A percentile compares a stretch with the other conserved stretches of the same genome.
Evolutionary conservation across 2,888 invertebrate genomes (phyloP).

Genomic region (Nebria salina): DNA sequence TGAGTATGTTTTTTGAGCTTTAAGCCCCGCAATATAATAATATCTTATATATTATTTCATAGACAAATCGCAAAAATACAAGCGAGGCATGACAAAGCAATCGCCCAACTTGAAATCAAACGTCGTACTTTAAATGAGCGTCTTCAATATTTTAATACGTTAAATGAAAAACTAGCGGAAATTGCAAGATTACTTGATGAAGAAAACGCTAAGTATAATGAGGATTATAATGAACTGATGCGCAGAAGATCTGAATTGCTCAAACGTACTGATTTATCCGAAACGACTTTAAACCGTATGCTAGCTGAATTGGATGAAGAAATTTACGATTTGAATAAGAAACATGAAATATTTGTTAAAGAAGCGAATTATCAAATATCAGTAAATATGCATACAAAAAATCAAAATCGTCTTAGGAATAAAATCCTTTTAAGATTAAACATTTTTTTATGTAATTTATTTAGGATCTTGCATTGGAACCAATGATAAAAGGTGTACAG

Average conservation of each 20-base stretch:
- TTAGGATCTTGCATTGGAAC: not conserved
- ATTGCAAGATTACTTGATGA: slow-evolving; percentile 50
- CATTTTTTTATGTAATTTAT: not conserved
- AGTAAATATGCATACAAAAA: slow-evolving; percentile 7
- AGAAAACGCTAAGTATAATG: slow-evolving; percentile 53
- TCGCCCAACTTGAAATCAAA: slow-evolving; percentile 48
- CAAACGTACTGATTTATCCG: slow-evolving; percentile 44
- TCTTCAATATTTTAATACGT: slow-evolving; percentile 51
- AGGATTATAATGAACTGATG: slow-evolving; percentile 52
- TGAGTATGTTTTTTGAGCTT: slow-evolving; percentile 36
- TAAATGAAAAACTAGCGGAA: slow-evolving; percentile 44
- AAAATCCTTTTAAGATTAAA: not conserved
- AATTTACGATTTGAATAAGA: slow-evolving; percentile 53
- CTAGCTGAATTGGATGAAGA: slow-evolving; percentile 52
- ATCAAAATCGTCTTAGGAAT: not conserved
- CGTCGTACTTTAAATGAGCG: slow-evolving; percentile 45
- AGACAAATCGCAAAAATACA: slow-evolving; percentile 50
- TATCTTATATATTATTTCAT: slow-evolving; percentile 3
- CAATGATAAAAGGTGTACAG: not conserved
- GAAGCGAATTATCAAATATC: slow-evolving; percentile 22
- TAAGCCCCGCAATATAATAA: no score
- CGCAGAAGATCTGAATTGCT: slow-evolving; percentile 51
- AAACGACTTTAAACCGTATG: slow-evolving; percentile 37
- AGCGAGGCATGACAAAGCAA: slow-evolving; percentile 49
- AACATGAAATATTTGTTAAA: slow-evolving; percentile 52